phyloP scores from a whole-genome alignment of 1,140 invertebrate species.

The Pogonomyrmex californicus region DNA sequence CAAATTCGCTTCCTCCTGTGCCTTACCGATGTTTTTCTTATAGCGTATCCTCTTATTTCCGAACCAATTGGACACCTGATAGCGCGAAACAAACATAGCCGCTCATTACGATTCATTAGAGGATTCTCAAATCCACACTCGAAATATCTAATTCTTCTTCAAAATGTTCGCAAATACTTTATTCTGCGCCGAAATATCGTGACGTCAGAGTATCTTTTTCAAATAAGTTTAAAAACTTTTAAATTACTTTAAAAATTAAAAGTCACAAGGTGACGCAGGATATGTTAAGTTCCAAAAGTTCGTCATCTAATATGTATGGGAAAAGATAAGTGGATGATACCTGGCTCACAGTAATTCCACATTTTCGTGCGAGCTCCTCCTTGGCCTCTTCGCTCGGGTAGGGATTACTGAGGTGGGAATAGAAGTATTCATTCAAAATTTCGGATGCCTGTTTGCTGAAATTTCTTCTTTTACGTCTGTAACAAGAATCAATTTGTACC shows the following conservation, averaged over 20 bases:
- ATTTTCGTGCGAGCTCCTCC: constrained; percentile 99
- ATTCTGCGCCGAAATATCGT: not conserved
- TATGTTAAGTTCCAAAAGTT: constrained; percentile 33
- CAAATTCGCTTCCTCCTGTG: constrained; percentile 99
- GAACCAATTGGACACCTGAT: constrained; percentile 99
- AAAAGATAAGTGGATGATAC: constrained; percentile 83
- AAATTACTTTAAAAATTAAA: constrained; percentile 37
- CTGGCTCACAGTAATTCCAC: constrained; percentile 99
- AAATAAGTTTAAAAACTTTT: not conserved
- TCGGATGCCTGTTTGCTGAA: constrained; percentile 99
- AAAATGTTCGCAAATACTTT: constrained; percentile 22
- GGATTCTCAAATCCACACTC: not conserved
- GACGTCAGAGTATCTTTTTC: not conserved
- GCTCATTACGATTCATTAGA: constrained; percentile 14
- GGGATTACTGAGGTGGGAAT: constrained; percentile 99
- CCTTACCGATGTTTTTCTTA: constrained; percentile 99
- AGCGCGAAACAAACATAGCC: not conserved
- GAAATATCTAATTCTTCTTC: not conserved
- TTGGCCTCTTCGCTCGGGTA: constrained; percentile 99
- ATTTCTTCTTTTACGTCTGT: constrained; percentile 98
- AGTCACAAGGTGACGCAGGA: not conserved
- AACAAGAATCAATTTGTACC: constrained; percentile 46
- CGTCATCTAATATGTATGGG: not conserved
- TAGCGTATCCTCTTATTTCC: constrained; percentile 99
- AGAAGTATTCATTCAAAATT: constrained; percentile 99